Conservation (phyloP, 2,888 invertebrate species). For the Scaptomyza tumidula region DNA sequence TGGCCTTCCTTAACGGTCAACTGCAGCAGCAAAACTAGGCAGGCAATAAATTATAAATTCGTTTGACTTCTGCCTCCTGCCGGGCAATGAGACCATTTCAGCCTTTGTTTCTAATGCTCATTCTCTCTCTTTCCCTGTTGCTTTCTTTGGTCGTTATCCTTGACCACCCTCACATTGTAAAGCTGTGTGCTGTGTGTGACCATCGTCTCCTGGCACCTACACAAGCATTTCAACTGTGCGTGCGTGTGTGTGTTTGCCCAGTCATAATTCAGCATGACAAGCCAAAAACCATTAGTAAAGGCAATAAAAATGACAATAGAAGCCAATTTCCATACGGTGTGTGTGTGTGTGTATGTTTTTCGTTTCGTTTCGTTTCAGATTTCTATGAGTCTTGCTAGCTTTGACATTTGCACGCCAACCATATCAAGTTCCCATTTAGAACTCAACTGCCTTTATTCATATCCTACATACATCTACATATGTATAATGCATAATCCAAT, state of each 20-base stretch:
- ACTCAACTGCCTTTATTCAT: constrained; percentile 18
- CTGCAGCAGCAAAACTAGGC: constrained; percentile 67
- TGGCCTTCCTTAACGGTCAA: constrained; percentile 64
- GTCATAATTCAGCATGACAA: constrained; percentile 78
- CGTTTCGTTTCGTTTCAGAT: constrained; percentile 21
- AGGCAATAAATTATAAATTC: constrained; percentile 77
- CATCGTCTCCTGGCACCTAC: constrained; percentile 62
- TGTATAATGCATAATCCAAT: constrained; percentile 42
- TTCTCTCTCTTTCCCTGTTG: constrained; percentile 3
- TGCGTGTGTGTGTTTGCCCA: constrained; percentile 35
- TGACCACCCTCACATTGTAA: constrained; percentile 72
- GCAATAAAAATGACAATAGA: constrained; percentile 80
- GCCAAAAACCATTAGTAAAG: constrained; percentile 78
- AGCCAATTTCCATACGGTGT: constrained; percentile 75
- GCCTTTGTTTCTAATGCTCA: constrained; percentile 34
- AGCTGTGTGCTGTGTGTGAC: constrained; percentile 20
- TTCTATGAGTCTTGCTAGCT: constrained; percentile 19
- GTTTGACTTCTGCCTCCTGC: constrained; percentile 79
- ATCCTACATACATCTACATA: constrained; percentile 6
- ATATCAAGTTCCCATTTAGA: constrained; percentile 47
- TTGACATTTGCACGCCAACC: constrained; percentile 34
- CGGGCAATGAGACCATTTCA: constrained; percentile 39
- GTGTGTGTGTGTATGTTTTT: neutral
- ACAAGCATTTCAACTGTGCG: constrained; percentile 10
- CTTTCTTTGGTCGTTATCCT: constrained; percentile 65